A percentile compares a stretch with the other conserved stretches of the same genome.
Evolutionary conservation across 2,888 invertebrate genomes (phyloP).

Genomic region (Brachyptera risi): DNA sequence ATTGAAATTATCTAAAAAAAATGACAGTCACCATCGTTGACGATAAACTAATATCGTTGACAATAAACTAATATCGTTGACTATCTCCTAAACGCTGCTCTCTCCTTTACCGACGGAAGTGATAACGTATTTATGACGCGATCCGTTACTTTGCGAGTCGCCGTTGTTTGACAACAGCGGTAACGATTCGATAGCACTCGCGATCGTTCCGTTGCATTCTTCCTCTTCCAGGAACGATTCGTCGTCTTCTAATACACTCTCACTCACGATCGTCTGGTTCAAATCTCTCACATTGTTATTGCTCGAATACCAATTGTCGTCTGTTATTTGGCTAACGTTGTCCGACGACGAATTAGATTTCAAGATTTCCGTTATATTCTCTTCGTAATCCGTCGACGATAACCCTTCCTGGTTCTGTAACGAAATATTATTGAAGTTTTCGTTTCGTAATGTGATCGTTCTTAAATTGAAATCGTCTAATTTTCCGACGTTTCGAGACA

Average conservation of each 20-base stretch:
- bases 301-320: slow-evolving; percentile 24
- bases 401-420: too few species aligned
- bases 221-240: slow-evolving; percentile 2
- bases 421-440: slow-evolving; percentile 1
- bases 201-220: not conserved
- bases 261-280: too few species aligned
- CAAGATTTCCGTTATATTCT: too few species aligned
- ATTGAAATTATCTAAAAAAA: too few species aligned
- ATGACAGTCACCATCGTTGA: too few species aligned
- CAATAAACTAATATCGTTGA: too few species aligned
- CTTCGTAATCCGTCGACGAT: too few species aligned
- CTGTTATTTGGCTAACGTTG: slow-evolving; percentile 19
- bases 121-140: slow-evolving; percentile 30
- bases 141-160: slow-evolving; percentile 25
- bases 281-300: slow-evolving; percentile 26
- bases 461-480: slow-evolving; percentile 1
- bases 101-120: slow-evolving; percentile 34
- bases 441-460: not conserved
- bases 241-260: not conserved
- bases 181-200: slow-evolving; percentile 23
- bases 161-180: slow-evolving; percentile 29
- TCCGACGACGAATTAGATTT: slow-evolving; percentile 12
- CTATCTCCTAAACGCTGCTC: slow-evolving; percentile 33
- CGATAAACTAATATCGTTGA: too few species aligned
- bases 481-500: not conserved